These are phyloP conservation scores for Molossus alvarezi DNA, from an alignment of 2,797 vertebrate species.

Conservation along the genomic window DNA sequence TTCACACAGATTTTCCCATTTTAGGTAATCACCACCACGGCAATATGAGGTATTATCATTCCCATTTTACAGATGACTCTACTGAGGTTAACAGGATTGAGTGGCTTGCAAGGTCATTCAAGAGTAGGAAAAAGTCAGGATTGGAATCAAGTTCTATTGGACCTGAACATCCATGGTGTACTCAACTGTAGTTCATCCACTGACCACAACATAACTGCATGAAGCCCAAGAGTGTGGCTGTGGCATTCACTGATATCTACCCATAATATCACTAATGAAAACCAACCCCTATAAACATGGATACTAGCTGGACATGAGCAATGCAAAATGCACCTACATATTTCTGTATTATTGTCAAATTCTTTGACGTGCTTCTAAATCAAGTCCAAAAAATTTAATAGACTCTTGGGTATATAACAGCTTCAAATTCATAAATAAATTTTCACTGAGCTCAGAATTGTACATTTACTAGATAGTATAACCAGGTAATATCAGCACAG, in stretches of 20 bases:
- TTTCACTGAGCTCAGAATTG: conserved; percentile 15
- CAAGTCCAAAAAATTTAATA: neutral
- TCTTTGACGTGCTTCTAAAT: conserved; percentile 41
- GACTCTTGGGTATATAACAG: neutral
- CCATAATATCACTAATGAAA: neutral
- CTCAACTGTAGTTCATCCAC: neutral
- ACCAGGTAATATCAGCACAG: neutral
- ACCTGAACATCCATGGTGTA: neutral
- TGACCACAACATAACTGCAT: neutral
- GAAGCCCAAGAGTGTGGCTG: neutral
- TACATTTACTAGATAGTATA: neutral
- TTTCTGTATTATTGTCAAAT: conserved; percentile 23
- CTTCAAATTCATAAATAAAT: neutral
- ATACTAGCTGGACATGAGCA: neutral
- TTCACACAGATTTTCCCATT: neutral
- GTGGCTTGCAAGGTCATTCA: neutral
- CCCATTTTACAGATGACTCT: neutral
- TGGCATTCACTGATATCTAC: neutral
- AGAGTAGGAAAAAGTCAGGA: neutral
- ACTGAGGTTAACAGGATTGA: neutral
- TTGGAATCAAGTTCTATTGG: neutral
- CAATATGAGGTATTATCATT: neutral
- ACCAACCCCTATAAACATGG: neutral
- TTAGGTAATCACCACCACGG: neutral
- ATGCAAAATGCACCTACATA: neutral